Evolutionary conservation across 2,888 invertebrate genomes (phyloP), one percentile per base, ranked within the genome.

Genomic region (Myopa testacea): DNA sequence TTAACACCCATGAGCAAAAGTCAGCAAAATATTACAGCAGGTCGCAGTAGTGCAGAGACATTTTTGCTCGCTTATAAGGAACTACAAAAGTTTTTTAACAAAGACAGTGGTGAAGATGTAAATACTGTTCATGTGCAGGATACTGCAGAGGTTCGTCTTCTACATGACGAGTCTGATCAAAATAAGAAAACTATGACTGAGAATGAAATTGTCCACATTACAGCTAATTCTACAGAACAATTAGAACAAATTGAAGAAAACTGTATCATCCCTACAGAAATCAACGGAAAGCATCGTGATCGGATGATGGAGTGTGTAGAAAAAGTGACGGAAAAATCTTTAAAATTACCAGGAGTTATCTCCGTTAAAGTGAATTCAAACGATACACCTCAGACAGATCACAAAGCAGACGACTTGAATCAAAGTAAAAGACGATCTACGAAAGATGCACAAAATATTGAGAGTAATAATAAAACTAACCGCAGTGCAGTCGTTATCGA

Each of bases 1-100:
- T 82, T 84, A 14, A 92, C 93, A 75, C 93, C 93, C 1, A 81
- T 81, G 60, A 75, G 72, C 4, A 78, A 55, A 4, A 82, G 76
- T 58, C 38, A 10, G 0, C 52, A 75, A 69, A 67, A 7, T 8
- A 26, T 40, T 37, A 37, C 7, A 58, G 40, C 26, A n/a, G 38
- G 8, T 1, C 50, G 60, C 0, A 78, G 67, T 1, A 80, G 52
- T 0, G 40, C 76, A 4, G n/a, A 78, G 38, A 81, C 82, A 68
- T 52, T 74, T 37, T 16, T 37, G 10, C 16, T 38, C 16, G 65
- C 38, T 37, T 74, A 74, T 10, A 12, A 52, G 12, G 52, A 74
- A 16, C 34, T 74, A 34, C 63, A 74, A 6, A 14, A 52, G 6
- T 74, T 65, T n/a, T 52, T 34, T n/a, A 74, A 74, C 12, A 37